Evolutionary conservation across 1,140 invertebrate genomes (phyloP).

Genomic region (Drosophila carrolli): DNA sequence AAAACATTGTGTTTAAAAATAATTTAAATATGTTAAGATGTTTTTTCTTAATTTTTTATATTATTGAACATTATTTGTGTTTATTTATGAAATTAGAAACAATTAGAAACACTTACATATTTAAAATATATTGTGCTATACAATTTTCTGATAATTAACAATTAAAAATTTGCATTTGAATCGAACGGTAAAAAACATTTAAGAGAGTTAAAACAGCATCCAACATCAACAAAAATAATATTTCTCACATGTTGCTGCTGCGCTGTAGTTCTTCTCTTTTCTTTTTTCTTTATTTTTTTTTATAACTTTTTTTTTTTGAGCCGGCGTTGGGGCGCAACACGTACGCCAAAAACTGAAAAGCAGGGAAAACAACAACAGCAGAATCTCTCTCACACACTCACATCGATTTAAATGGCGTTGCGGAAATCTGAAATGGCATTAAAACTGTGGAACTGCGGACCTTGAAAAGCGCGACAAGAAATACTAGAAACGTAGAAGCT

Average conservation of each 20-base stretch:
- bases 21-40: too few species aligned
- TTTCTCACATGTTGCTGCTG: slow-evolving; percentile 14
- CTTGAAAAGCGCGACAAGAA: slow-evolving; percentile 58
- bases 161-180: too few species aligned
- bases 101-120: too few species aligned
- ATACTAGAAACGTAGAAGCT: slow-evolving; percentile 33
- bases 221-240: slow-evolving; percentile 7
- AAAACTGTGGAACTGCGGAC: slow-evolving; percentile 28
- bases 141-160: too few species aligned
- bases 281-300: slow-evolving; percentile 15
- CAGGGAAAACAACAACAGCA: slow-evolving; percentile 30
- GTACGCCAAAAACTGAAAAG: slow-evolving; percentile 61
- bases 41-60: too few species aligned
- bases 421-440: slow-evolving; percentile 66
- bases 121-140: too few species aligned
- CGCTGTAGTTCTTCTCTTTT: neutral
- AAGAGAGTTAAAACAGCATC: slow-evolving; percentile 8
- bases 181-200: neutral
- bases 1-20: too few species aligned
- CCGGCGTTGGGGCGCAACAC: slow-evolving; percentile 66
- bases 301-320: slow-evolving; percentile 20
- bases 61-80: too few species aligned
- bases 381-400: slow-evolving; percentile 9
- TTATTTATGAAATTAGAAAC: too few species aligned
- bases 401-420: slow-evolving; percentile 66